Evolutionary conservation across 2,888 invertebrate genomes (phyloP), one percentile per base, ranked within the genome.

Genomic region (Rhagonycha fulva): DNA sequence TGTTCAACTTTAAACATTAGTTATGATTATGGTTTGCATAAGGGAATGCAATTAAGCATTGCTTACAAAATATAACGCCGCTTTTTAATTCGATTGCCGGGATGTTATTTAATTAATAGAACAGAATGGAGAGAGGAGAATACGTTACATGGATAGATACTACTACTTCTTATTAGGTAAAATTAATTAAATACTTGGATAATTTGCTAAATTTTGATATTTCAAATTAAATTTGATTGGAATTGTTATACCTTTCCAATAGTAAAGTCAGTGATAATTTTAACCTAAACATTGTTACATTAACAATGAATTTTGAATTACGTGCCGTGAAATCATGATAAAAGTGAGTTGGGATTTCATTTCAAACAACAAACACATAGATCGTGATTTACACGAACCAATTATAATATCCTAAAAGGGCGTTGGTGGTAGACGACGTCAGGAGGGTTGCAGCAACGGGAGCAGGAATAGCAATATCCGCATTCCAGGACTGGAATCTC

Each of bases 401-500:
- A 83, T 83, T 83, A 83, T 82, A 83, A 82, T 83, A 82, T 82
- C 82, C 79, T 76, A 77, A 74, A 76, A 74, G 74, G 75, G 75
- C 68, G 80, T 78, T 32, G 74, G 74, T 68, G 78, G 78, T 70
- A 73, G 70, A 73, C 68, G 74, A 78, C 79, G 76, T 76, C 78
- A 76, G 77, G 77, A 78, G 78, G 77, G 79, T 78, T 78, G 75
- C 67, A 72, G 76, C 75, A 75, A 72, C 80, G 76, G 78, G 79
- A 79, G 80, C 79, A 78, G 81, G 82, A 81, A 82, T 83, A 83
- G 86, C 86, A 87, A 87, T 87, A 87, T 86, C 86, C 87, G 87
- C 86, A 87, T 87, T 87, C 87, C 86, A 84, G 85, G 83, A 84
- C 82, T 84, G 87, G 87, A 86, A 85, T 84, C 84, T 83, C 81